These are phyloP conservation scores for Lithophane ornitopus DNA, from an alignment of 2,888 invertebrate species.

Conservation along the genomic window DNA sequence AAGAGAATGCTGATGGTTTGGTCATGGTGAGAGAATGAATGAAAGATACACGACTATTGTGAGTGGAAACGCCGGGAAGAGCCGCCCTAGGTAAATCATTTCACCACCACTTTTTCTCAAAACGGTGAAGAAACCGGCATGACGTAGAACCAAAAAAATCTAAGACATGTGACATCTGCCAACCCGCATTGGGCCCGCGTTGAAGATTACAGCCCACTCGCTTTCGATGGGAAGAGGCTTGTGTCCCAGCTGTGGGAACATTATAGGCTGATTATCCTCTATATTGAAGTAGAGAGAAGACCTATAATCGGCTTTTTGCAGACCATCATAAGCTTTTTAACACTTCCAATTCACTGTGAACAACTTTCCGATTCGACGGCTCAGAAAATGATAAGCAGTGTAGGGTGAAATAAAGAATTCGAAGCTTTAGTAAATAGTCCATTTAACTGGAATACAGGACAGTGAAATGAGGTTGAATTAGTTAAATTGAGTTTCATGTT, in stretches of 20 bases:
- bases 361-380: conserved; percentile 45
- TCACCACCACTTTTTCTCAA: too few species aligned
- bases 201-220: background rate
- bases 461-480: conserved; percentile 9
- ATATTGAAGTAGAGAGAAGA: background rate
- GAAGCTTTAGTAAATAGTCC: conserved; percentile 5
- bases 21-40: too few species aligned
- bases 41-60: too few species aligned
- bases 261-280: background rate
- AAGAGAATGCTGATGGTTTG: too few species aligned
- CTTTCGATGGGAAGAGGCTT: background rate
- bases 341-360: conserved; percentile 1
- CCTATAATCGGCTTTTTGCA: conserved; percentile 4
- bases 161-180: too few species aligned
- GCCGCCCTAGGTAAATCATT: too few species aligned
- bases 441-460: conserved; percentile 20
- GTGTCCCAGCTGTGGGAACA: background rate
- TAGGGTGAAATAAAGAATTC: conserved; percentile 31
- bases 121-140: too few species aligned
- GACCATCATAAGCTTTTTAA: background rate
- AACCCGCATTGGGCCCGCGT: background rate
- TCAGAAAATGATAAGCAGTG: conserved; percentile 54
- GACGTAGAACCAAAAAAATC: too few species aligned
- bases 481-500: conserved; percentile 6
- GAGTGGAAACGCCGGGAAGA: too few species aligned